Percentiles rank a stretch among this genome's conserved stretches.
Evolutionary conservation across 92 coral and sea anemone genomes (phyloP).

Genomic region (Plumapathes pennacea): DNA sequence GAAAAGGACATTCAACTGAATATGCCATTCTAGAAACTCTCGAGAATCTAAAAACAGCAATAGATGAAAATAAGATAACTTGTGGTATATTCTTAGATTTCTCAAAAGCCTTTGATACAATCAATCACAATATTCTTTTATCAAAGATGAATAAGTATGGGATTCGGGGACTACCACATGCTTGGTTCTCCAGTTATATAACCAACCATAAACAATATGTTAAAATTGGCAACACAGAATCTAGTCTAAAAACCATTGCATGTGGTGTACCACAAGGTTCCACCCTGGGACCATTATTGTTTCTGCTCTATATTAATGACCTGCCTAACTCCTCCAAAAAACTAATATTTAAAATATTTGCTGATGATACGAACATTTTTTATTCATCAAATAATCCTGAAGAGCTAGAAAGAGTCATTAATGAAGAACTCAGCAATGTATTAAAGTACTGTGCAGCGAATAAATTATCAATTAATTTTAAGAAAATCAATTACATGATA

Average conservation of each 20-base stretch:
- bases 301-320: slow-evolving; percentile 45
- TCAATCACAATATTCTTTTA: slow-evolving; percentile 32
- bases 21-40: slow-evolving; percentile 14
- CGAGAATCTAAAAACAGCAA: slow-evolving; percentile 34
- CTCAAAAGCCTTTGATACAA: slow-evolving; percentile 32
- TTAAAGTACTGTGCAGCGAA: slow-evolving; percentile 20
- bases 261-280: slow-evolving; percentile 51
- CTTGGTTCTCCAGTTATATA: slow-evolving; percentile 36
- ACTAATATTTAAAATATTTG: slow-evolving; percentile 27
- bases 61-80: slow-evolving; percentile 24
- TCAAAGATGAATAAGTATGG: slow-evolving; percentile 29
- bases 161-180: slow-evolving; percentile 19
- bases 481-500: slow-evolving; percentile 36
- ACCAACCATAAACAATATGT: slow-evolving; percentile 23
- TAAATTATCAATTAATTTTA: slow-evolving; percentile 39
- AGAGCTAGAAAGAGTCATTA: slow-evolving; percentile 5
- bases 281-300: slow-evolving; percentile 44
- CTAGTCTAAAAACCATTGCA: slow-evolving; percentile 10
- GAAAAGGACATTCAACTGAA: slow-evolving; percentile 43
- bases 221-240: slow-evolving; percentile 11
- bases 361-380: slow-evolving; percentile 48
- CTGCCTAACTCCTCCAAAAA: slow-evolving; percentile 25
- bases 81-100: slow-evolving; percentile 47
- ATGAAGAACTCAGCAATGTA: slow-evolving; percentile 25
- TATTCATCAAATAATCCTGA: slow-evolving; percentile 11